Base-by-base conservation (phyloP, 2,113 vertebrate species). In the Bombycilla garrulus region DNA sequence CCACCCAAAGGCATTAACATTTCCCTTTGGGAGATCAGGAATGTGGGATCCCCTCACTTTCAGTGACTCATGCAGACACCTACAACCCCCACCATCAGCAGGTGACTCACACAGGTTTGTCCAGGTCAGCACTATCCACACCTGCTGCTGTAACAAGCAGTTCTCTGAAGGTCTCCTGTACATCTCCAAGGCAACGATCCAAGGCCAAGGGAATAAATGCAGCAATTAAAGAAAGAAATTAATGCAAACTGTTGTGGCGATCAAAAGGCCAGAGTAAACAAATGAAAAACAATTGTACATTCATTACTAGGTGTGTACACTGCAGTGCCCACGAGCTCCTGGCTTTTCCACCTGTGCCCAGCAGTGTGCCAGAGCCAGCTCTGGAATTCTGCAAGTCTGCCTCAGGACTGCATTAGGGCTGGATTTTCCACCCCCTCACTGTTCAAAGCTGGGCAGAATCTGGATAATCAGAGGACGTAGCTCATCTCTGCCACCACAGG, bases 101-200 rank as follows among this genome's bases (percentile, higher is more conserved):
- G 65, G 64, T 94, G 93, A 90, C 70, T 92, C 92, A 92, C 6
- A 13, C 38, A 36, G 76, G 44, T 76, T 67, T 56, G 81, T 17
- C 92, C 90, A 81, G 93, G 90, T 93, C 94, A 94, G 92, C 25
- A 0, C 36, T 85, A 12, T 60, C 56, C 72, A 86, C 90, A 94
- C 81, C 87, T 90, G 92, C 88, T 90, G 76, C 94, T 96, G 71
- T 60, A 86, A 90, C 78, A 86, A 96, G 95, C 95, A 92, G 20
- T 88, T 96, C 86, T 92, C 76, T 0, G 0, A 93, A 93, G 88
- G 93, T 90, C 88, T 77, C 76, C 54, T 44, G 42, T 71, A 71
- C 82, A 95, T 96, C 88, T 96, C 96, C 86, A 88, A 96, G 92
- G 80, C 80, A 96, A 97, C 86, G 6, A 88, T 47, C 69, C 86